phyloP scores from a whole-genome alignment of 2,113 vertebrate species.

The Delphinapterus leucas region DNA sequence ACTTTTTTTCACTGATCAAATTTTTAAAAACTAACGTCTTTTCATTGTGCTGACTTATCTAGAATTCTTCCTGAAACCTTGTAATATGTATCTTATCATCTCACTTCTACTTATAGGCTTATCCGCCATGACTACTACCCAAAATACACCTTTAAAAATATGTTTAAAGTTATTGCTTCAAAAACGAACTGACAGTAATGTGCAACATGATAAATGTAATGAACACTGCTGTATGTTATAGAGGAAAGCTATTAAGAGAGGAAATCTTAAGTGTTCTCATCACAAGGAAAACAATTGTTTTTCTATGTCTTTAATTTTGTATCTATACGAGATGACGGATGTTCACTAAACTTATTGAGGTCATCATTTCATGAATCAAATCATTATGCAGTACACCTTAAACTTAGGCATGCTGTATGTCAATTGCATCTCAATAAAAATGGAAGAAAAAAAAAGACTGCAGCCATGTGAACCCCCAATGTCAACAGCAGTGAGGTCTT shows the following conservation, averaged over 20 bases:
- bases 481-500: neutral
- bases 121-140: neutral
- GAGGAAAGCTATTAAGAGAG: neutral
- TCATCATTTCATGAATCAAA: neutral
- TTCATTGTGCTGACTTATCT: neutral
- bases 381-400: neutral
- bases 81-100: neutral
- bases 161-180: neutral
- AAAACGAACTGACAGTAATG: neutral
- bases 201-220: neutral
- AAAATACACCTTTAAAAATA: constrained; percentile 9
- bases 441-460: neutral
- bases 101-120: neutral
- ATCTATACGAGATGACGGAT: neutral
- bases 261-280: neutral
- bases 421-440: neutral
- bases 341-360: neutral
- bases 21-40: neutral
- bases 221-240: neutral
- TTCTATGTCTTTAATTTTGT: neutral
- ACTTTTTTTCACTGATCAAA: neutral
- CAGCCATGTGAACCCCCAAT: neutral
- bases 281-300: neutral
- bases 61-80: constrained; percentile 22
- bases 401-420: neutral